Base-by-base conservation (phyloP, 1,140 invertebrate genomes). In the Aphelenchoides besseyi region DNA sequence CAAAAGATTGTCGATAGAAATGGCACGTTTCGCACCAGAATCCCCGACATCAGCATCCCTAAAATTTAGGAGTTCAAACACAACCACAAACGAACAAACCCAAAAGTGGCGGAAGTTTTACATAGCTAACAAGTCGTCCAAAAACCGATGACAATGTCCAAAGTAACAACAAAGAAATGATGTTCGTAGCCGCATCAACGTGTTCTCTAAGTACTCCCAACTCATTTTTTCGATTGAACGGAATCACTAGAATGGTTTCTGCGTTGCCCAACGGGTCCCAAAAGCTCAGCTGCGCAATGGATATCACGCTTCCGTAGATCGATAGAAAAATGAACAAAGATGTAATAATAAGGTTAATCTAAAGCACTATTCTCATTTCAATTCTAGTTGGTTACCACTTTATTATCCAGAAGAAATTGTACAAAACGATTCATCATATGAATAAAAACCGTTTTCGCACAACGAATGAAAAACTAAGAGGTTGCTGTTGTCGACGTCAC, bases 41-140 rank as follows among this genome's bases (percentile, higher is more conserved):
- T 89, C 68, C 92, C 92, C 28, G 91, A 90, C 69, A 92, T 79
- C 8, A 94, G 88, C 91, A 93, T 93, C 16, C 92, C 92, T 76
- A 93, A 90, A 0, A 96, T 59, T 69, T 29, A 77, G 37, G 30
- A 48, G 28, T 1, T 8, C 3, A 9, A 48, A 62, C 2, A 16
- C 26, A 70, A 16, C 29, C 16, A 26, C 30, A 32, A 52, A 12
- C 28, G 0, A 68, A 67, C 9, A 37, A 68, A 74, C 76, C 76
- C 9, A 78, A 67, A 28, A 78, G 74, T 1, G 76, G 78, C 2
- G 76, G 76, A 33, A 78, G 48, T 30, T 29, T 29, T 32, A 69
- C n/a, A 23, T 59, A 63, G 33, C 23, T 36, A 12, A 53, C 33
- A 23, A 78, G n/a, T 30, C 48, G 67, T n/a, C 76, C 72, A 8